Conservation (phyloP, 2,113 vertebrate species). For the Mastomys coucha region DNA sequence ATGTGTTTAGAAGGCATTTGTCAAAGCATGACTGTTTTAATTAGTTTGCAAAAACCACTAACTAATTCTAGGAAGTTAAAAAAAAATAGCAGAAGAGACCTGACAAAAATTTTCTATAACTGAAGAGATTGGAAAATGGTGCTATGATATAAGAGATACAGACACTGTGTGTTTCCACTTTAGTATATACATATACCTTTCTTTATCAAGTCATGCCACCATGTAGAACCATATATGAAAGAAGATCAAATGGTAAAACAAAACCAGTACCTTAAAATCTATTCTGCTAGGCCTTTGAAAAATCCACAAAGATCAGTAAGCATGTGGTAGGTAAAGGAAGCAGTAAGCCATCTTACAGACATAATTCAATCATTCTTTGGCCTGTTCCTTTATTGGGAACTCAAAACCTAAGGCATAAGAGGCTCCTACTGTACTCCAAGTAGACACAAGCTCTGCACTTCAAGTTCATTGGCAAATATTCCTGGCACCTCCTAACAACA, state of each 20-base stretch:
- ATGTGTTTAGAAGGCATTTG: not conserved
- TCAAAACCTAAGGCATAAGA: not conserved
- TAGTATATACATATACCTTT: not conserved
- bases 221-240: not conserved
- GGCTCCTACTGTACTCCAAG: not conserved
- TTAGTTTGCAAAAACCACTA: conserved; percentile 18
- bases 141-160: not conserved
- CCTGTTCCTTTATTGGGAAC: not conserved
- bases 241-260: not conserved
- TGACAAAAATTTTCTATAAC: not conserved
- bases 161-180: not conserved
- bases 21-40: not conserved
- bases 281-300: not conserved
- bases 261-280: not conserved
- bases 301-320: not conserved
- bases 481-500: not conserved
- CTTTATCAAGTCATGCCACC: not conserved
- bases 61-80: not conserved
- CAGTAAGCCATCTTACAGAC: not conserved
- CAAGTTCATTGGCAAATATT: no score
- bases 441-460: not conserved
- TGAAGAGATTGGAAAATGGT: not conserved
- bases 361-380: no score
- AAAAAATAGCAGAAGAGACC: not conserved
- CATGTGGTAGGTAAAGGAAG: no score